Conservation (phyloP, 92 coral and sea anemone genomes). For the Plumapathes pennacea region DNA sequence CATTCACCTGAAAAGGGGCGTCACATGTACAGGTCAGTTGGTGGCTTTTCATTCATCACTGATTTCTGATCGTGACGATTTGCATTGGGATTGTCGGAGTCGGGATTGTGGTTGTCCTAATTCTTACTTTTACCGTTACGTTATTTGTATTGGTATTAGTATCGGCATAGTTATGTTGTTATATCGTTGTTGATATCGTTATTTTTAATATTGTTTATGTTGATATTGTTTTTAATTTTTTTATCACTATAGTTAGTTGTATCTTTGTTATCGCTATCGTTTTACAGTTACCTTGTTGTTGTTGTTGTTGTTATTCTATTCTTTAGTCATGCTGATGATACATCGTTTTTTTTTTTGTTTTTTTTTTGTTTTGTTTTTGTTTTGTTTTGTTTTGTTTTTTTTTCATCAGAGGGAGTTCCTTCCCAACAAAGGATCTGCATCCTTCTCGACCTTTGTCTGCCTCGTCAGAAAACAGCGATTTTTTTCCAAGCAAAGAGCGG, state of each 20-base stretch:
- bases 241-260: no score
- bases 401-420: conserved; percentile 32
- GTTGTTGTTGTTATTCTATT: no score
- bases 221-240: no score
- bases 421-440: conserved; percentile 17
- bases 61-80: neutral
- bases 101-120: neutral
- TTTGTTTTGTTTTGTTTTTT: neutral
- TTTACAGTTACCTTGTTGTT: no score
- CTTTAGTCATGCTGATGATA: neutral
- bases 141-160: no score
- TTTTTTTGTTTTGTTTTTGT: neutral
- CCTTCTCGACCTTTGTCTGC: conserved; percentile 81
- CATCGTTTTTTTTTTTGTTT: neutral
- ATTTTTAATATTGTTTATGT: no score
- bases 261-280: no score
- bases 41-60: neutral
- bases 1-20: conserved; percentile 57
- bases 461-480: conserved; percentile 67
- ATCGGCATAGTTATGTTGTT: no score
- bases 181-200: no score
- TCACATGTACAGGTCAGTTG: conserved; percentile 72
- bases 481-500: conserved; percentile 43
- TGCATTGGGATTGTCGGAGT: neutral
- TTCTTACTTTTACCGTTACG: no score